phyloP scores from a whole-genome alignment of 2,113 vertebrate genomes.

The Micronycteris hirsuta region DNA sequence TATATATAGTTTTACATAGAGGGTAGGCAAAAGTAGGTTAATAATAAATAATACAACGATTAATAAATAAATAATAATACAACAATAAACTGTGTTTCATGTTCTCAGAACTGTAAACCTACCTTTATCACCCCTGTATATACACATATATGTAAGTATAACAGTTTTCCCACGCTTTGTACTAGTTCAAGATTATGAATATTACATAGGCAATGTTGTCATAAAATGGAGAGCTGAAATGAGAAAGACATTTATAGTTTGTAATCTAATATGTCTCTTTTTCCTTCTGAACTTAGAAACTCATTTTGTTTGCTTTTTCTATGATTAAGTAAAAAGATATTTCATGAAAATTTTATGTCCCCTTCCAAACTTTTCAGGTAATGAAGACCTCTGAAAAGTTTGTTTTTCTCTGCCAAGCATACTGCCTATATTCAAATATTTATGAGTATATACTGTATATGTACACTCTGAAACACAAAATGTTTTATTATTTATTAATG shows the following conservation, averaged over 20 bases:
- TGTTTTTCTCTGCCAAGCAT: neutral
- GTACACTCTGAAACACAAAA: neutral
- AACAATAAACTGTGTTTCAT: neutral
- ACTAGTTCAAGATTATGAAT: neutral
- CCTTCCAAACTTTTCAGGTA: neutral
- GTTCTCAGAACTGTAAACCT: neutral
- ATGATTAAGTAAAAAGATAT: neutral
- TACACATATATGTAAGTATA: neutral
- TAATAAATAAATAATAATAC: neutral
- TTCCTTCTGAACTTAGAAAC: slow-evolving; percentile 11
- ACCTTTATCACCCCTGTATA: neutral
- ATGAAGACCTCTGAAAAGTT: neutral
- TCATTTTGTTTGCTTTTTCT: neutral
- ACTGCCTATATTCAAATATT: neutral
- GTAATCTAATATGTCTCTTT: neutral
- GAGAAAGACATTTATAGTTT: neutral
- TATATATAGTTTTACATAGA: neutral
- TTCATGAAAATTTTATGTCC: neutral
- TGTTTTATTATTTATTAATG: neutral
- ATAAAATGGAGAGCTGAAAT: neutral
- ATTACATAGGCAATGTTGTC: neutral
- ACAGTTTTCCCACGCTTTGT: neutral
- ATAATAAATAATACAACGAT: neutral
- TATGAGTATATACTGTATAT: neutral
- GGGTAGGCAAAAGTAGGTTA: neutral